These are phyloP conservation scores for Myiopsitta monachus DNA, from an alignment of 2,113 vertebrate species.

Conservation along the genomic window DNA sequence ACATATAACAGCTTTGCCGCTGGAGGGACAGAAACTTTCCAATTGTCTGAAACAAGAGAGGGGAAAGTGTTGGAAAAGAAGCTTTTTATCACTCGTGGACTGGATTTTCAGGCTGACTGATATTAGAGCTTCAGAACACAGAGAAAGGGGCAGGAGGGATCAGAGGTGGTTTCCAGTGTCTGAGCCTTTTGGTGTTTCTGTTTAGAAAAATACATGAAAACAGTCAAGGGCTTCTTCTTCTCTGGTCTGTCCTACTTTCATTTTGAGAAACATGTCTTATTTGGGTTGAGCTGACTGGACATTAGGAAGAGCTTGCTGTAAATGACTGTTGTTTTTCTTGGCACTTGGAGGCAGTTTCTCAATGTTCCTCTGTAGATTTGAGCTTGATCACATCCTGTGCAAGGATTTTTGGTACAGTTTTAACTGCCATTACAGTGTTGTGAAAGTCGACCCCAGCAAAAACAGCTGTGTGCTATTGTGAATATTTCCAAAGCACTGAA, in stretches of 20 bases:
- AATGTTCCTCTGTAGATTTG: constrained; percentile 64
- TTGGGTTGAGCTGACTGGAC: constrained; percentile 55
- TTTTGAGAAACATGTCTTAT: constrained; percentile 18
- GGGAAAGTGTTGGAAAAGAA: constrained; percentile 20
- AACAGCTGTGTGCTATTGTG: constrained; percentile 48
- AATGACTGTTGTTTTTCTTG: constrained; percentile 70
- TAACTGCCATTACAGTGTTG: constrained; percentile 50
- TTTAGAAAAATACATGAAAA: not conserved
- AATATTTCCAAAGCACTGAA: not conserved
- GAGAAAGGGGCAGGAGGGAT: not conserved
- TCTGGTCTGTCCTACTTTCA: not conserved
- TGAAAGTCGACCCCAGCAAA: constrained; percentile 11
- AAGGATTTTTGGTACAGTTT: constrained; percentile 59
- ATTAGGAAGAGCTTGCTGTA: constrained; percentile 60
- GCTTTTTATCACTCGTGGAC: not conserved
- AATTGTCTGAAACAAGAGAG: not conserved
- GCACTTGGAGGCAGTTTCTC: constrained; percentile 66
- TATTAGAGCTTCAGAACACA: not conserved
- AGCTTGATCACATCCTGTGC: constrained; percentile 76
- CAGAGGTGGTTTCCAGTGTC: not conserved
- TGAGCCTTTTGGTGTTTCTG: not conserved
- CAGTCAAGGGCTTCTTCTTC: not conserved
- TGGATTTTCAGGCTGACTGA: not conserved
- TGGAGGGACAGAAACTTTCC: constrained; percentile 33
- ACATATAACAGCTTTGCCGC: not conserved